Evolutionary conservation across 2,888 invertebrate genomes (phyloP), one percentile per base, ranked within the genome.

Genomic region (Pogonocherus hispidulus): DNA sequence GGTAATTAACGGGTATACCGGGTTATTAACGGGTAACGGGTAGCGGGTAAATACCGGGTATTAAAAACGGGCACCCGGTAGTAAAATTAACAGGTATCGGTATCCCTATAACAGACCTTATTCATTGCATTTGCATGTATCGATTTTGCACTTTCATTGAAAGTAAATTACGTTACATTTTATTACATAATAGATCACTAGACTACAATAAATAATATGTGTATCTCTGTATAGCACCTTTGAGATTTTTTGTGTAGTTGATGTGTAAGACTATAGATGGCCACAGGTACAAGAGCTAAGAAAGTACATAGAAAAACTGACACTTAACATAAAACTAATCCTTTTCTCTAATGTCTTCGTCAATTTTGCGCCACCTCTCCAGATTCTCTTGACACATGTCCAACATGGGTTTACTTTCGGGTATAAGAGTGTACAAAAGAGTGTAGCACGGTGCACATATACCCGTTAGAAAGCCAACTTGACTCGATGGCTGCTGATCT

Each of bases 371-470:
- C 92, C 92, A 92, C 71, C 86, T 86, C 63, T 86, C 84, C 72
- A 91, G 85, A 86, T 94, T 90, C 75, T 88, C 82, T 79, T 86
- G 79, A 83, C 93, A 91, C 86, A 92, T 93, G 6, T 89, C 87
- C 56, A 92, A 86, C 86, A 95, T 87, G 0, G 92, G 91, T 76
- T 89, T 87, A 0, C 94, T 92, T 75, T 89, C 88, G 0, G 95
- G 94, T 52, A 95, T 86, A 19, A 95, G 86, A 68, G 87, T 85
- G 56, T 88, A 84, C 52, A 95, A 86, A 56, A 94, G 86, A 16
- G 88, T 88, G 81, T 95, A 95, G 83, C 95, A 95, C 0, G 95
- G 94, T 46, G 94, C 85, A 83, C 95, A 95, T 71, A 95, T 94
- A 55, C 92, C 92, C 69, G 88, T 91, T 65, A 95, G 85, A 82